Base-by-base conservation (phyloP, 2,797 vertebrate genomes). In the Cichlasoma orientale region DNA sequence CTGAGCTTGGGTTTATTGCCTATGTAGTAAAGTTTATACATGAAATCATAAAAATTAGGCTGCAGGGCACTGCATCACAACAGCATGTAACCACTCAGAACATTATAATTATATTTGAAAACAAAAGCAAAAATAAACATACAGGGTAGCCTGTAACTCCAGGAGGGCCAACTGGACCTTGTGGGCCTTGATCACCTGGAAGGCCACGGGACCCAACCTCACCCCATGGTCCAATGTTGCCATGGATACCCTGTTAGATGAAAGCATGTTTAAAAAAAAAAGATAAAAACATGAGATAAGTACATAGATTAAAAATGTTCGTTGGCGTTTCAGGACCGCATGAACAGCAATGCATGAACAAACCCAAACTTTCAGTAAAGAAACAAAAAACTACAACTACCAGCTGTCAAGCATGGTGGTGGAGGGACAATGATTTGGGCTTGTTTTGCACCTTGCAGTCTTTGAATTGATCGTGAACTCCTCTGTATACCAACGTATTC, bases 151-250 rank as follows among this genome's bases (percentile, higher is more conserved):
- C 95, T 73, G 84, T 19, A 18, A 93, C 84, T 59, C 95, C 96
- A 25, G 1, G 25, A 11, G 89, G 91, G 7, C 95, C 96, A 61
- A 61, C 23, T 52, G 55, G 80, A 63, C 95, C 95, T 70, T 10
- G 72, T 4, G 84, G 87, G 1, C 96, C 96, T 75, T 66, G 66
- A 56, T 87, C 79, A 79, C 96, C 96, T 86, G 79, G 50, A 72
- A 36, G 78, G 4, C 95, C 96, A 57, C 76, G 86, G 25, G 79
- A 3, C 3, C 96, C 96, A 11, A 66, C 54, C 23, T 86, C 90
- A 13, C 96, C 95, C 94, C 94, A 96, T 1, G 86, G 80, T 56
- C 96, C 96, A 70, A 93, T 93, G 82, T 94, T 95, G 16, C 96
- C 96, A 54, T 93, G 92, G 19, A 93, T 74, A 66, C 95, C 95